A percentile compares a stretch with the other conserved stretches of the same genome.
Conservation (phyloP, 2,888 invertebrate genomes). For the Pyrgus malvae region DNA sequence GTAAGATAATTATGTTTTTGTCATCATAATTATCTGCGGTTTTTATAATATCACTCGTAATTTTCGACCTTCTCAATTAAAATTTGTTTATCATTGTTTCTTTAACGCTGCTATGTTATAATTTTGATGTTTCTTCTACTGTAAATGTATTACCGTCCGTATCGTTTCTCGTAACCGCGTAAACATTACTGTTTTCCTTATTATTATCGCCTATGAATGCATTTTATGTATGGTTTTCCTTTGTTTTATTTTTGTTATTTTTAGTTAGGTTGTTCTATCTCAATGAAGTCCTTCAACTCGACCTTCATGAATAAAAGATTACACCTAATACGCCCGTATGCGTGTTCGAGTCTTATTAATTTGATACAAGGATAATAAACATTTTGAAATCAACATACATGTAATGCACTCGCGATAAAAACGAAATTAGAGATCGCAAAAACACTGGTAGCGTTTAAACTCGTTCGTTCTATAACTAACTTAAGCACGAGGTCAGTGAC, state of each 20-base stretch:
- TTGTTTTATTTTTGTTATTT: slow-evolving; percentile 8
- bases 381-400: slow-evolving; percentile 20
- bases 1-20: not conserved
- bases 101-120: not conserved
- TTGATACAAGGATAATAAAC: slow-evolving; percentile 6
- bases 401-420: slow-evolving; percentile 28
- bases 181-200: slow-evolving; percentile 13
- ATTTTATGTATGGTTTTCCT: not conserved
- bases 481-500: slow-evolving; percentile 6
- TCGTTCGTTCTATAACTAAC: slow-evolving; percentile 7
- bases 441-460: slow-evolving; percentile 6
- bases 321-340: slow-evolving; percentile 15
- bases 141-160: slow-evolving; percentile 2
- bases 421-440: slow-evolving; percentile 18
- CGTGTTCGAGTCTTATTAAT: slow-evolving; percentile 19
- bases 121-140: not conserved
- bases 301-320: slow-evolving; percentile 21
- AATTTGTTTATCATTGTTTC: slow-evolving; percentile 4
- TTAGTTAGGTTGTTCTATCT: slow-evolving; percentile 1
- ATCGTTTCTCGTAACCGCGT: slow-evolving; percentile 4
- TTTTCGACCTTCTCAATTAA: not conserved
- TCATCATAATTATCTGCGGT: not conserved
- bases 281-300: slow-evolving; percentile 15
- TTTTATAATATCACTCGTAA: slow-evolving; percentile 1
- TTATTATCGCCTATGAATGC: slow-evolving; percentile 9